Percentiles rank a stretch among this genome's conserved stretches.
Conservation (phyloP, 2,113 vertebrate species). For the Hypocryptadius cinnamomeus region DNA sequence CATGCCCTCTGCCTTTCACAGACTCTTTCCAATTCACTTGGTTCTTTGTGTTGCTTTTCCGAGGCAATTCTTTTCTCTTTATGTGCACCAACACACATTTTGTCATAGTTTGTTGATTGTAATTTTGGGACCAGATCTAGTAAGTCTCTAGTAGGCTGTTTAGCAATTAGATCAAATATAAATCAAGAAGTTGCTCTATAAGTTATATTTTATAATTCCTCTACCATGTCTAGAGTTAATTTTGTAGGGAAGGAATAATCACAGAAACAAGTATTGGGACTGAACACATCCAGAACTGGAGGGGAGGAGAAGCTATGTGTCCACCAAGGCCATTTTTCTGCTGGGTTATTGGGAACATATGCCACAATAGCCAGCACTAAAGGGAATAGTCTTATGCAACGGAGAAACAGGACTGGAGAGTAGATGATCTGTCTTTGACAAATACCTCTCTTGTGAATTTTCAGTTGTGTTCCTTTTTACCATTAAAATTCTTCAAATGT, state of each 20-base stretch:
- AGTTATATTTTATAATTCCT: background rate
- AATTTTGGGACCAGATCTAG: background rate
- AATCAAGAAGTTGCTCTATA: background rate
- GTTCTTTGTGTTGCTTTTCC: constrained; percentile 49
- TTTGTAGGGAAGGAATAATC: background rate
- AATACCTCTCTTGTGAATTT: background rate
- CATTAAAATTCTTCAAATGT: background rate
- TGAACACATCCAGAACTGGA: background rate
- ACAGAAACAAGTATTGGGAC: background rate
- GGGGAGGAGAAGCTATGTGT: background rate
- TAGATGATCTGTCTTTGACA: background rate
- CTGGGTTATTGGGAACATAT: background rate
- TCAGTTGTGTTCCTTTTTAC: background rate
- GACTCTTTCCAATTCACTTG: constrained; percentile 46
- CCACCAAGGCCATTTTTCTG: background rate
- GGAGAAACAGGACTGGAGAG: background rate
- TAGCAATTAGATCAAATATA: background rate
- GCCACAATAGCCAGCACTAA: background rate
- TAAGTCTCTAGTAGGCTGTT: background rate
- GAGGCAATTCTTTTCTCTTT: constrained; percentile 24
- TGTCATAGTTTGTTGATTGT: constrained; percentile 11
- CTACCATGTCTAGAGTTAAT: background rate
- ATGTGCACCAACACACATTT: background rate
- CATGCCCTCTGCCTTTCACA: constrained; percentile 47
- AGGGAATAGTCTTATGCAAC: background rate